Evolutionary conservation across 2,888 invertebrate species (phyloP).

Genomic region (Cryptocephalus moraei): DNA sequence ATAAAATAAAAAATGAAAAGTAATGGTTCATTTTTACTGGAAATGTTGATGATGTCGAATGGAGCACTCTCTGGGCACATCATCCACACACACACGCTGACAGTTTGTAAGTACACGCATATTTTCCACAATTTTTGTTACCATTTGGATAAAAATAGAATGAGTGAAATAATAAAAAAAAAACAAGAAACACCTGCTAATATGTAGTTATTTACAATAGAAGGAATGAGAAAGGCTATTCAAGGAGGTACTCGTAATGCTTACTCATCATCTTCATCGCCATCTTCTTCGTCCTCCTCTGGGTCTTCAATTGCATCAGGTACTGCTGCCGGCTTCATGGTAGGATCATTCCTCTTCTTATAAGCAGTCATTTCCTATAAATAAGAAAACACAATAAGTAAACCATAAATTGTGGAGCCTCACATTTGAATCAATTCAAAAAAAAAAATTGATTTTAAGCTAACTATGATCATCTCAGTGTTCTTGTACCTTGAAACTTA

Average conservation of each 20-base stretch:
- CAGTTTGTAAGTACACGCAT: slow-evolving; percentile 33
- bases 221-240: slow-evolving; percentile 35
- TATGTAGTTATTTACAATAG: slow-evolving; percentile 32
- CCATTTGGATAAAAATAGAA: slow-evolving; percentile 18
- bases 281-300: slow-evolving; percentile 46
- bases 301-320: slow-evolving; percentile 56
- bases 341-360: slow-evolving; percentile 57
- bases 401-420: too few relatives aligned
- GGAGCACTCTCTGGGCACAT: not conserved
- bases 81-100: slow-evolving; percentile 19
- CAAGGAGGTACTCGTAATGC: slow-evolving; percentile 23
- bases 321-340: slow-evolving; percentile 38
- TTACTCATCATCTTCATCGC: slow-evolving; percentile 41
- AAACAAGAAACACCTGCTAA: slow-evolving; percentile 28
- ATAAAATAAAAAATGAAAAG: too few relatives aligned
- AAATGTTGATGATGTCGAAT: not conserved
- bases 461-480: not conserved
- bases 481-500: too few relatives aligned
- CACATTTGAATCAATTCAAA: not conserved
- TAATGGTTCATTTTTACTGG: not conserved
- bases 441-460: not conserved
- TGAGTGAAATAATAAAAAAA: slow-evolving; percentile 6
- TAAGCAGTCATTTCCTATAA: slow-evolving; percentile 77
- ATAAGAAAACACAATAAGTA: slow-evolving; percentile 3
- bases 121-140: slow-evolving; percentile 4